Evolutionary conservation across 1,140 invertebrate species (phyloP), one percentile per base, ranked within the genome.

Genomic region (Linepithema humile): DNA sequence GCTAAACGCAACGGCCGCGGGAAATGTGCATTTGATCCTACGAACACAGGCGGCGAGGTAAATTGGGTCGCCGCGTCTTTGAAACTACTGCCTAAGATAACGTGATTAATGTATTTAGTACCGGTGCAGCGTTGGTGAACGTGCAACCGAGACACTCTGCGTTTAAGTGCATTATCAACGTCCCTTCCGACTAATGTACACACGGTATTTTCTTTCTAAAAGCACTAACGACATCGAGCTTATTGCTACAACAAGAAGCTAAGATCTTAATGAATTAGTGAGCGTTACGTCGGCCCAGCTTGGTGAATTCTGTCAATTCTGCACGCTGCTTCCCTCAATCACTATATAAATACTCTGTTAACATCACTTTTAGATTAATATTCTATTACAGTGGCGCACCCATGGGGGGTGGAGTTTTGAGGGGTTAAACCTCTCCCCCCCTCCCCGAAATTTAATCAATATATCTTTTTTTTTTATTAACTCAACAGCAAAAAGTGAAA

Each of bases 101-200:
- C 12, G 48, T 80, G 70, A 80, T 70, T 80, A 69, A 80, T 32
- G 75, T 40, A 78, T 78, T 78, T 78, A 67, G 48, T 69, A 69
- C 17, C 38, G 48, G 69, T 69, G 64, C 64, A 53, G 29, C 23
- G 62, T n/a, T n/a, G 50, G 35, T 55, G 29, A 69, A 15, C 32
- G 64, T 70, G 73, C 64, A 40, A 55, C 35, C 12, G 64, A 23
- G 23, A 57, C 35, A 20, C 43, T 23, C 26, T 35, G 73, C 43
- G 50, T 70, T 67, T 77, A 67, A 77, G 45, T 50, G 35, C 74
- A 77, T 38, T 35, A 77, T 65, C 40, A 35, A 3, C 40, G 29
- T 23, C 29, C 40, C 29, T 50, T 20, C 5, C 32, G 15, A 9
- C 40, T 20, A 43, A n/a, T 43, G 17, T 43, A 60, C 35, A 55